Evolutionary conservation across 2,888 invertebrate species (phyloP).

Genomic region (Aleiodes testaceus): DNA sequence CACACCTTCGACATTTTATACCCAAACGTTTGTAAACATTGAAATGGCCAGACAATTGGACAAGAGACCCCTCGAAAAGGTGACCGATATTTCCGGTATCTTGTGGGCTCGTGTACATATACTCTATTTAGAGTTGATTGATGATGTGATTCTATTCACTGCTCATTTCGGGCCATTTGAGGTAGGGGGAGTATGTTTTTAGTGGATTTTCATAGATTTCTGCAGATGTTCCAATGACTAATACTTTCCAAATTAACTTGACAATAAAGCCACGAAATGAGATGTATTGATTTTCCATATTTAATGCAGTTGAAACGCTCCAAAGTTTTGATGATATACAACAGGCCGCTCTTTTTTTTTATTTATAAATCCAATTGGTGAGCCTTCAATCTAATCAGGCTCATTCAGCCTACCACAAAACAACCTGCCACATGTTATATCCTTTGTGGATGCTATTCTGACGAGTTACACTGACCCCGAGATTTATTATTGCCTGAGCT

Average conservation of each 20-base stretch:
- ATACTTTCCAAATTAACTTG: no score
- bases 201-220: conserved; percentile 7
- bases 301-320: not conserved
- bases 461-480: conserved; percentile 43
- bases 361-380: conserved; percentile 40
- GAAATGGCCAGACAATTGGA: conserved; percentile 18
- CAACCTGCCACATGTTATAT: conserved; percentile 66
- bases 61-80: not conserved
- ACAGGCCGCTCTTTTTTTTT: conserved; percentile 30
- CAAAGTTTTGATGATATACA: not conserved
- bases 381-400: conserved; percentile 68
- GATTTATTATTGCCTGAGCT: conserved; percentile 23
- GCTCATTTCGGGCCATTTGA: conserved; percentile 8
- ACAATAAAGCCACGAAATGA: no score
- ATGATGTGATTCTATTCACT: conserved; percentile 15
- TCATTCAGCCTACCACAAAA: conserved; percentile 66
- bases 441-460: conserved; percentile 41
- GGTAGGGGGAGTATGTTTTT: not conserved
- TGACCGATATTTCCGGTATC: conserved; percentile 30
- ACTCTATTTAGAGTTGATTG: conserved; percentile 9
- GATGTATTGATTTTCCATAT: not conserved
- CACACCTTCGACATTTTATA: conserved; percentile 48
- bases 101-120: conserved; percentile 28
- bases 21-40: conserved; percentile 47
- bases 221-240: not conserved